Conservation (phyloP, 2,888 invertebrate genomes). For the Yponomeuta sedellus region DNA sequence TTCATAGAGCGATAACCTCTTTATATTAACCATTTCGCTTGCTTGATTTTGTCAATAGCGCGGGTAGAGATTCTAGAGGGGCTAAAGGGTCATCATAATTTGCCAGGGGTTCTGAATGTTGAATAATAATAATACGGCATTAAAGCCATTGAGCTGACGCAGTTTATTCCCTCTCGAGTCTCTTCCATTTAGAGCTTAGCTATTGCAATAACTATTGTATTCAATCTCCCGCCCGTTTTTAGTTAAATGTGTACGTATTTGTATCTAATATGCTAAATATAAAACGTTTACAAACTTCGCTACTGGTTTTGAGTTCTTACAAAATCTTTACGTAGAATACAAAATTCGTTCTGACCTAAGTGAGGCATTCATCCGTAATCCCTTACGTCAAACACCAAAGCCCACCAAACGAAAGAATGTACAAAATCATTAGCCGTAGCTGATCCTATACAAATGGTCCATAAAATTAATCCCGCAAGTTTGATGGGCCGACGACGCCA, state of each 20-base stretch:
- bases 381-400: background rate
- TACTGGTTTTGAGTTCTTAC: too few species aligned
- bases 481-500: conserved; percentile 43
- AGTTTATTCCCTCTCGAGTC: background rate
- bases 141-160: background rate
- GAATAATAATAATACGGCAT: background rate
- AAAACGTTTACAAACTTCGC: too few species aligned
- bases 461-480: conserved; percentile 69
- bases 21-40: background rate
- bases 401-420: conserved; percentile 30
- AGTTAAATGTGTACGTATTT: too few species aligned
- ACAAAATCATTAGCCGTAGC: conserved; percentile 63
- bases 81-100: background rate
- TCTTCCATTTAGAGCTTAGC: background rate
- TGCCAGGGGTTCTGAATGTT: background rate
- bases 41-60: conserved; percentile 13
- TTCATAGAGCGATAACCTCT: conserved; percentile 25
- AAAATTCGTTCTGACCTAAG: background rate
- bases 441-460: conserved; percentile 66
- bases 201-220: background rate
- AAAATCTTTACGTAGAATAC: too few species aligned
- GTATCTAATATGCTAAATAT: too few species aligned
- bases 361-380: background rate
- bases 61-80: conserved; percentile 7
- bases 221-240: too few species aligned